These are phyloP conservation scores for Digitonthophagus gazella DNA, from an alignment of 2,888 invertebrate genomes.

Conservation along the genomic window DNA sequence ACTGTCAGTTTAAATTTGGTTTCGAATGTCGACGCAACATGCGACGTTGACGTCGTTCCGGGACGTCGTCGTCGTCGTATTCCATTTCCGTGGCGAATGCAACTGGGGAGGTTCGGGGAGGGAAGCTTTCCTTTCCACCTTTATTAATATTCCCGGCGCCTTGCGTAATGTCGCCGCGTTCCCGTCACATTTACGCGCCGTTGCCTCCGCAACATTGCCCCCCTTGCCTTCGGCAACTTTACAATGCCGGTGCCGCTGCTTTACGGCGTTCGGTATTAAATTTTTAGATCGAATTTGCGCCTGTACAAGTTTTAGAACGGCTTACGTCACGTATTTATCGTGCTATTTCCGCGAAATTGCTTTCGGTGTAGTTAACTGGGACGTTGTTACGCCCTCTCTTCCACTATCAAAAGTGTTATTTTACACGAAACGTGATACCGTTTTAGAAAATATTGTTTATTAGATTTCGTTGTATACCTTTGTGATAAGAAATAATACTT, in stretches of 20 bases:
- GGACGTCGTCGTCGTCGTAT: background rate
- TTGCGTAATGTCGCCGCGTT: background rate
- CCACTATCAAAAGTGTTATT: background rate
- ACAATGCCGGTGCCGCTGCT: slow-evolving; percentile 1
- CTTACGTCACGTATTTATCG: slow-evolving; percentile 1
- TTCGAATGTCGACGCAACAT: background rate
- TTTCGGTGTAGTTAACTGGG: background rate
- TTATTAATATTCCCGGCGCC: background rate
- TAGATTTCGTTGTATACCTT: too few species aligned
- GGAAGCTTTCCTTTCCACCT: background rate
- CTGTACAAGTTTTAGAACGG: slow-evolving; percentile 9
- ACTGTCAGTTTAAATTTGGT: background rate
- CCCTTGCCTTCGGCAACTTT: background rate
- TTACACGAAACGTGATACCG: background rate
- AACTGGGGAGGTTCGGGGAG: background rate
- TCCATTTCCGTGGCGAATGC: background rate
- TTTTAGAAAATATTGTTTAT: too few species aligned
- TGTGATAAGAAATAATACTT: too few species aligned
- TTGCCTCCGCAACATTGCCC: background rate
- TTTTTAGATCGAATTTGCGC: slow-evolving; percentile 4
- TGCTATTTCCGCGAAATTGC: background rate
- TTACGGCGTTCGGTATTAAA: slow-evolving; percentile 13
- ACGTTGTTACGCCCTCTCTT: background rate
- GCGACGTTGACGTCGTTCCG: background rate
- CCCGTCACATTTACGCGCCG: background rate